phyloP scores from a whole-genome alignment of 2,113 vertebrate species.

The Corythoichthys intestinalis region DNA sequence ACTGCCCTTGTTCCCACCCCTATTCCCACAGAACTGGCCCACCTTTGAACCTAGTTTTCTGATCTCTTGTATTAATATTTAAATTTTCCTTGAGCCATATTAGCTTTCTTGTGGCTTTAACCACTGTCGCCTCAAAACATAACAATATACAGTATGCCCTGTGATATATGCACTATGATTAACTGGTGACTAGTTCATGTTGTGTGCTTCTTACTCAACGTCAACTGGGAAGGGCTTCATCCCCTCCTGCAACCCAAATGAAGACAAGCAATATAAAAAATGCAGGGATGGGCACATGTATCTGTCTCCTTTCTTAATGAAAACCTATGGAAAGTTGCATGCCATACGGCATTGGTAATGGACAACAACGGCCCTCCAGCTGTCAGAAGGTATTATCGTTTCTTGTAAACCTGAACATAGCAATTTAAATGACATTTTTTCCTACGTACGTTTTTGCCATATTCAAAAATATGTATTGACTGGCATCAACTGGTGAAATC shows the following conservation, averaged over 20 bases:
- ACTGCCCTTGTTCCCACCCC: no score
- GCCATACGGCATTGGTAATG: constrained; percentile 38
- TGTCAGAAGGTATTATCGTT: not conserved
- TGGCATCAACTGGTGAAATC: constrained; percentile 53
- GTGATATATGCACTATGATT: no score
- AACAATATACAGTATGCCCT: no score
- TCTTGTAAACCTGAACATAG: constrained; percentile 10
- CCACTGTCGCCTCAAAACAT: no score
- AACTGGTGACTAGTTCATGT: not conserved
- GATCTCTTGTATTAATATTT: no score
- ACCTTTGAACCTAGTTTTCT: no score
- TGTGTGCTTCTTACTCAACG: not conserved
- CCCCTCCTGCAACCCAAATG: not conserved
- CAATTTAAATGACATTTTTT: constrained; percentile 7
- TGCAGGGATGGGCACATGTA: constrained; percentile 2
- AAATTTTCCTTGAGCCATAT: no score
- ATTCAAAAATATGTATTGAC: constrained; percentile 49
- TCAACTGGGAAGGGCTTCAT: not conserved
- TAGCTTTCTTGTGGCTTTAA: no score
- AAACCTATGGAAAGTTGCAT: constrained; percentile 20
- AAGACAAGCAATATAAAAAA: constrained; percentile 10
- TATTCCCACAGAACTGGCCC: no score
- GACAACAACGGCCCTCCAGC: constrained; percentile 22
- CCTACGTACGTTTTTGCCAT: constrained; percentile 15
- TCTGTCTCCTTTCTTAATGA: constrained; percentile 27